Percentiles rank a stretch among this genome's conserved stretches.
These are phyloP conservation scores for Heliconius cydno DNA, from an alignment of 2,888 invertebrate species.

Conservation along the genomic window DNA sequence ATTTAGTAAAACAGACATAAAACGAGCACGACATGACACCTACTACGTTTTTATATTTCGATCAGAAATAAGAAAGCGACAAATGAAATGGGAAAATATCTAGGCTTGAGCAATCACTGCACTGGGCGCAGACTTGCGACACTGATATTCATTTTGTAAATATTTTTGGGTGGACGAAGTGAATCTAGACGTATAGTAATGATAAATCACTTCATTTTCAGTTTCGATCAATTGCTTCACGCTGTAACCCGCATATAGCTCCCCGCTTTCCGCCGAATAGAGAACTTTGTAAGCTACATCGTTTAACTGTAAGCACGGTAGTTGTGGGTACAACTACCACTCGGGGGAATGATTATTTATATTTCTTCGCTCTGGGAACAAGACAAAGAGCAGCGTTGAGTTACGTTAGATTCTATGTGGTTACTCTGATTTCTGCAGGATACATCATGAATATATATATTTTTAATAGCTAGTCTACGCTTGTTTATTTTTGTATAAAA, in stretches of 20 bases:
- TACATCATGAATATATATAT: background rate
- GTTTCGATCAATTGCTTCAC: background rate
- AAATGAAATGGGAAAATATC: constrained; percentile 15
- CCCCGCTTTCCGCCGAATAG: too few species aligned
- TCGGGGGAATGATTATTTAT: background rate
- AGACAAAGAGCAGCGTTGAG: background rate
- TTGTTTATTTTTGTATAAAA: constrained; percentile 29
- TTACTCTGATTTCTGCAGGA: background rate
- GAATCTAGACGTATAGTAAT: background rate
- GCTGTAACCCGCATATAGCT: too few species aligned
- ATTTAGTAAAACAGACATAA: constrained; percentile 12
- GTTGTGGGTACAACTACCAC: background rate
- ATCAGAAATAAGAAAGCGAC: constrained; percentile 34
- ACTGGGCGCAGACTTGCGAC: constrained; percentile 7
- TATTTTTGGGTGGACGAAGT: background rate
- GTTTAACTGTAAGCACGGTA: background rate
- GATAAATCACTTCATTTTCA: background rate
- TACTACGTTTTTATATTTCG: constrained; percentile 18
- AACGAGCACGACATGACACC: constrained; percentile 22
- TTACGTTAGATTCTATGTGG: background rate
- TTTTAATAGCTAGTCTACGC: constrained; percentile 21
- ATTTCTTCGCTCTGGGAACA: background rate
- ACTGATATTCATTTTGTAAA: background rate
- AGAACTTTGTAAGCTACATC: too few species aligned
- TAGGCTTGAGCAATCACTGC: constrained; percentile 13